These are phyloP conservation scores for Pluvianellus socialis DNA, from an alignment of 2,113 vertebrate species.

Conservation along the genomic window DNA sequence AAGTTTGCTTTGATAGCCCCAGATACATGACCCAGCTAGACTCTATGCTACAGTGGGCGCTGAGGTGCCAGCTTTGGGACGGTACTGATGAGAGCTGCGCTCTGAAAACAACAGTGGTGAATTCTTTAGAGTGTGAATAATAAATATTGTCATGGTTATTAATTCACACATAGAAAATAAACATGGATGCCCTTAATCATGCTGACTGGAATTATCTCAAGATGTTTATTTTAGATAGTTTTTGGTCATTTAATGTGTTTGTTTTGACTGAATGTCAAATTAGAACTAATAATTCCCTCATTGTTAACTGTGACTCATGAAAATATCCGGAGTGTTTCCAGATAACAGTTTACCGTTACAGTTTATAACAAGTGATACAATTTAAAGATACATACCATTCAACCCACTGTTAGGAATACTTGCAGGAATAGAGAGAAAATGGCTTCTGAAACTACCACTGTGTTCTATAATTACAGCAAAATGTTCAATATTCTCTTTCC, in stretches of 20 bases:
- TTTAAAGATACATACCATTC: not conserved
- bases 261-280: not conserved
- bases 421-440: not conserved
- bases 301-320: not conserved
- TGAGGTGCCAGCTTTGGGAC: not conserved
- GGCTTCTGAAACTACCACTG: not conserved
- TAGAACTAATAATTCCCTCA: not conserved
- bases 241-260: not conserved
- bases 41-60: too few species aligned
- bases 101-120: not conserved
- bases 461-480: not conserved
- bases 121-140: not conserved
- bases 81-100: not conserved
- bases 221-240: not conserved
- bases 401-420: not conserved
- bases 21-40: not conserved
- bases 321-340: not conserved
- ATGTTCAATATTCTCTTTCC: not conserved
- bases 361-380: not conserved
- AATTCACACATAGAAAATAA: not conserved
- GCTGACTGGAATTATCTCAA: not conserved
- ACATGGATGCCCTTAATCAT: not conserved
- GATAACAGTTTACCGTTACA: not conserved
- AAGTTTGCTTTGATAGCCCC: not conserved
- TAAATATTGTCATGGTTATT: not conserved